Evolutionary conservation across 2,888 invertebrate species (phyloP), one percentile per base, ranked within the genome.

Genomic region (Spisula solida): DNA sequence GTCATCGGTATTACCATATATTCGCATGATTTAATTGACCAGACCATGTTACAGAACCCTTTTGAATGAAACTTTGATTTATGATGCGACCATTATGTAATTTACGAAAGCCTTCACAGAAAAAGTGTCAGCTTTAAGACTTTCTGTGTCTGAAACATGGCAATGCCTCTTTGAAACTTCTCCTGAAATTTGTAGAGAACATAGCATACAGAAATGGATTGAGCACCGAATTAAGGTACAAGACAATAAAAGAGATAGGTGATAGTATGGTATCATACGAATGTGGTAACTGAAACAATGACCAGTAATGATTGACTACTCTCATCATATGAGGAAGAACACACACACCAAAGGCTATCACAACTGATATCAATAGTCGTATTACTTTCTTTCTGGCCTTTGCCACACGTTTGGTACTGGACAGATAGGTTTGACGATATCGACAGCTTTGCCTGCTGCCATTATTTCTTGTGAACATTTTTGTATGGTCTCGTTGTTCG

Each of bases 141-240:
- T 75, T 84, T 31, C 51, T 80, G 34, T 85, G 75, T 60, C 91
- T 60, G 51, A 91, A 92, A 82, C 94, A 94, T 12, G 88, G 91
- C 25, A 98, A 96, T 47, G 98, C 97, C 96, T 99, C 98, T 90
- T 98, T 97, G 98, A 99, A 98, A 29, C 98, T 98, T 95, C 98
- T 98, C 85, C 98, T 97, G 96, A 98, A 98, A 95, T 98, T 98
- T 90, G 98, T 98, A 2, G 98, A 98, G 84, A 99, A 97, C 96
- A 99, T 98, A 6, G 99, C 99, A 97, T 99, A 99, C 16, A 99
- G 97, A 84, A 99, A 97, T 0, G 99, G 99, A 97, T 99, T 99
- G 92, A 99, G 97, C 82, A 98, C 99, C 29, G 98, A 98, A 97
- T 99, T 99, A 97, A 98, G 98, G 96, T 98, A 99, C 79, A 98